These are phyloP conservation scores for Cheilinus undulatus DNA, from an alignment of 2,113 vertebrate genomes.

Conservation along the genomic window DNA sequence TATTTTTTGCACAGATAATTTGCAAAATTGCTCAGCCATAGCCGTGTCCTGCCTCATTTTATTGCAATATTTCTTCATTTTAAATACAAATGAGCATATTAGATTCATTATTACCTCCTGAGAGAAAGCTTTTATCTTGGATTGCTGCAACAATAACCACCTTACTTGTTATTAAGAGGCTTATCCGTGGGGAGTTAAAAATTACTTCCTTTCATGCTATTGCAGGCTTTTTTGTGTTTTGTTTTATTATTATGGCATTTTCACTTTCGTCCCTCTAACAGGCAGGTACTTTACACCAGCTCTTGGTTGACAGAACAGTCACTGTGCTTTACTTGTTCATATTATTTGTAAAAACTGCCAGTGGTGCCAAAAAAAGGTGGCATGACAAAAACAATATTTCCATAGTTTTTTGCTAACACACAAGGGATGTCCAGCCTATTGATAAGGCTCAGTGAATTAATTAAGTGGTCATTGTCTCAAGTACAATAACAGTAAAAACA, in stretches of 20 bases:
- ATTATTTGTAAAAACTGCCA: too few relatives aligned
- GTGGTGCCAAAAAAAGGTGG: too few relatives aligned
- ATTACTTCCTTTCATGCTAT: background rate
- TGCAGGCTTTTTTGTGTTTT: background rate
- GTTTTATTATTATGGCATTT: background rate
- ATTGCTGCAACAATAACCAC: background rate
- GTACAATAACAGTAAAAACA: too few relatives aligned
- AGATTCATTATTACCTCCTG: background rate
- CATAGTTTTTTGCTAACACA: too few relatives aligned
- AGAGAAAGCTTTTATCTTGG: conserved; percentile 12
- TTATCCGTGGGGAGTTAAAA: conserved; percentile 9
- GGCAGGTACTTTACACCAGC: too few relatives aligned
- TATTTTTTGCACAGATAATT: background rate
- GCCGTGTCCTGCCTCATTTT: background rate
- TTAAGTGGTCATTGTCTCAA: too few relatives aligned
- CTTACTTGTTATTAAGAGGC: conserved; percentile 6
- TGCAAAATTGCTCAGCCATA: background rate
- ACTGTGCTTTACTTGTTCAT: too few relatives aligned
- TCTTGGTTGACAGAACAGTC: background rate
- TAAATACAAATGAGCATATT: background rate
- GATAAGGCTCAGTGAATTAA: too few relatives aligned
- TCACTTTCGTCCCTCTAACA: background rate
- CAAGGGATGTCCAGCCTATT: too few relatives aligned
- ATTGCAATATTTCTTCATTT: background rate
- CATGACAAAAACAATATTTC: too few relatives aligned